Evolutionary conservation across 2,113 vertebrate genomes (phyloP), one percentile per base, ranked within the genome.

Genomic region (Aspiorhynchus laticeps): DNA sequence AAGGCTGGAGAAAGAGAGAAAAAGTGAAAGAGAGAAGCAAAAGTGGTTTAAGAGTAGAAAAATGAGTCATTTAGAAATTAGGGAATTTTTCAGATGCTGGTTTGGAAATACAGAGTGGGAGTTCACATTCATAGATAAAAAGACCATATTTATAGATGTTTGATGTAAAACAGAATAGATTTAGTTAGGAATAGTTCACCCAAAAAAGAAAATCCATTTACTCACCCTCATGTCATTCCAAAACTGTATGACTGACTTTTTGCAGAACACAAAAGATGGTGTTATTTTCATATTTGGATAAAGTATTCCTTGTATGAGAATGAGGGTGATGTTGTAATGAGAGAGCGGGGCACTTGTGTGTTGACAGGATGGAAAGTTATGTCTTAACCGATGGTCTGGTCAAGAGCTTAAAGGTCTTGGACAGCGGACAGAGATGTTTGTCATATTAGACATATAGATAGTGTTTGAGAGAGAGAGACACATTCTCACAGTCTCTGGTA

Each of bases 341-440:
- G 80, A 41, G 63, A 33, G 65, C 65, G 56, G 80, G 89, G 36
- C 86, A 85, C 46, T 88, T 89, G 59, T 74, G 80, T 91, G 87
- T 91, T 93, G 92, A 93, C 91, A 91, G 89, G 78, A 95, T 94
- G 92, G 93, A 94, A 93, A 94, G 85, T 91, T 85, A 86, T 71
- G 59, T 79, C 88, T 85, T 90, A 85, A 89, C 83, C 88, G 89
- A 90, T 89, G 87, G 88, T 73, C 84, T 88, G 89, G 80, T 77
- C 87, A 89, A 89, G 31, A 90, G 83, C 71, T 26, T 88, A 81
- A 82, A 85, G 51, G 89, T 81, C 83, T 85, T 87, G 80, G 77
- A 91, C 85, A 88, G 85, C 86, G 73, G 77, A 91, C 85, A 88
- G 85, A 87, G 86, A 71, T 36, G 48, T 80, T 69, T 86, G 90